phyloP scores from a whole-genome alignment of 2,888 invertebrate species.

The Drosophila mimica region DNA sequence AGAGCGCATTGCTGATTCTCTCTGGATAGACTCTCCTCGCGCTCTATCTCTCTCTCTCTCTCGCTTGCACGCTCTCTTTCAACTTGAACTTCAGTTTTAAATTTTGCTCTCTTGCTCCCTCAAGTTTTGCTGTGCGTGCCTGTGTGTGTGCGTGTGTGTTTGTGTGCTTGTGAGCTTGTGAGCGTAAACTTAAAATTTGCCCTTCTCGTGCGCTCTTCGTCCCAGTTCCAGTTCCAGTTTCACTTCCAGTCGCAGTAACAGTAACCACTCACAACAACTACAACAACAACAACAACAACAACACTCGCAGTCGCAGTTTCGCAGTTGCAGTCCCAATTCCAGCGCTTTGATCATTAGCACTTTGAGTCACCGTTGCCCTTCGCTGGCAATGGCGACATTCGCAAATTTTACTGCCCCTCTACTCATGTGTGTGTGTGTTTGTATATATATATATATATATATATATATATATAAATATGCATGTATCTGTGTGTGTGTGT shows the following conservation, averaged over 20 bases:
- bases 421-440: neutral
- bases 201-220: constrained; percentile 44
- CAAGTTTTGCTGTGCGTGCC: constrained; percentile 21
- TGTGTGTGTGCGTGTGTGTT: neutral
- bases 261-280: constrained; percentile 26
- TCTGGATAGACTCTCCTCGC: neutral
- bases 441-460: neutral
- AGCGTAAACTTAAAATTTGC: constrained; percentile 17
- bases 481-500: neutral
- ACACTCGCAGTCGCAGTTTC: constrained; percentile 1
- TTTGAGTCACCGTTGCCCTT: constrained; percentile 66
- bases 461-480: neutral
- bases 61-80: neutral
- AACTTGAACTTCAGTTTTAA: constrained; percentile 34
- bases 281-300: neutral
- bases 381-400: constrained; percentile 48
- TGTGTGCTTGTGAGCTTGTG: constrained; percentile 13
- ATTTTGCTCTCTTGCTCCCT: constrained; percentile 11
- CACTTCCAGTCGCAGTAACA: constrained; percentile 29
- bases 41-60: neutral
- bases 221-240: constrained; percentile 32
- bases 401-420: constrained; percentile 18
- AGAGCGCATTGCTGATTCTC: constrained; percentile 1
- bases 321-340: constrained; percentile 18
- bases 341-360: constrained; percentile 64